These are phyloP conservation scores for Amorpha juglandis DNA, from an alignment of 2,888 invertebrate genomes.

Conservation along the genomic window DNA sequence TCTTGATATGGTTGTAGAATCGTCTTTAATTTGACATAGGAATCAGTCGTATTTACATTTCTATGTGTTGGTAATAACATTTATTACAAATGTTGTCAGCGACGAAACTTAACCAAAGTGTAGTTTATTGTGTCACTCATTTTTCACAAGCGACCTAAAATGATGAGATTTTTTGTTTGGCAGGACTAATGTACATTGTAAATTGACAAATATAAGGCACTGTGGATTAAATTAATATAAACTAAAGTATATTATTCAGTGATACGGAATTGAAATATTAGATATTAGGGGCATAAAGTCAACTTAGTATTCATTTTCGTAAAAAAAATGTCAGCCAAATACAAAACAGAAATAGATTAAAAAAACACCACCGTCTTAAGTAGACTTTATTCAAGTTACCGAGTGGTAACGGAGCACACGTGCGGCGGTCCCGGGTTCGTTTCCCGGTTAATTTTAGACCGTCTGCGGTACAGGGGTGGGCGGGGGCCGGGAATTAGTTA, in stretches of 20 bases:
- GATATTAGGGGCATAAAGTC: constrained; percentile 26
- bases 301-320: constrained; percentile 34
- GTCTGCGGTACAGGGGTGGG: constrained; percentile 45
- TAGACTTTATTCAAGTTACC: constrained; percentile 68
- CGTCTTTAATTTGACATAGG: not conserved
- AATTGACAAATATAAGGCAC: too few species aligned
- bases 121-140: too few species aligned
- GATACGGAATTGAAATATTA: too few species aligned
- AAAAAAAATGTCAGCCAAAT: not conserved
- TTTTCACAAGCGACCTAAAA: too few species aligned
- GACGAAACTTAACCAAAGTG: too few species aligned
- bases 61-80: not conserved
- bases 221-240: too few species aligned
- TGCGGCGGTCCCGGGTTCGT: constrained; percentile 68
- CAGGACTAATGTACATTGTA: too few species aligned
- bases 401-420: constrained; percentile 78
- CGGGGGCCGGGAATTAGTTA: constrained; percentile 61
- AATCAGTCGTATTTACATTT: not conserved
- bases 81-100: not conserved
- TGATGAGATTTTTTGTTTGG: too few species aligned
- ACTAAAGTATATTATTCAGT: too few species aligned
- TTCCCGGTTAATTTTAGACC: constrained; percentile 77
- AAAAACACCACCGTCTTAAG: constrained; percentile 20
- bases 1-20: not conserved
- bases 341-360: constrained; percentile 1